Conservation (phyloP, 2,113 vertebrate genomes). For the Fregetta grallaria region DNA sequence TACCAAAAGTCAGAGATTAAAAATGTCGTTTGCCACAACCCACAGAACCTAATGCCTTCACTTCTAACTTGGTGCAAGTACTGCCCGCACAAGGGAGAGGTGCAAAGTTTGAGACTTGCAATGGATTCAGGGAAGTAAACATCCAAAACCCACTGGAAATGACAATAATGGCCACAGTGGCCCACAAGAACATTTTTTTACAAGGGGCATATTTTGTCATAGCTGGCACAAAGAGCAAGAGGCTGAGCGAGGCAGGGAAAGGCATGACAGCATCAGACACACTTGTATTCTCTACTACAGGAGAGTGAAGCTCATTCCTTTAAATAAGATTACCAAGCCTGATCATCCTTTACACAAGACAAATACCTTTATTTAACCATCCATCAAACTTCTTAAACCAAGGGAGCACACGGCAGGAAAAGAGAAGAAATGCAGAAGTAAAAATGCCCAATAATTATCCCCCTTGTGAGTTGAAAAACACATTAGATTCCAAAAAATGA, state of each 20-base stretch:
- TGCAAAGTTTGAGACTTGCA: not conserved
- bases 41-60: not conserved
- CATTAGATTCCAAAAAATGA: not conserved
- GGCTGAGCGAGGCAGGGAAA: not conserved
- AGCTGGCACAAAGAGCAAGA: not conserved
- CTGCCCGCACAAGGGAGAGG: not conserved
- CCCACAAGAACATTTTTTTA: not conserved
- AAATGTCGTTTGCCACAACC: not conserved
- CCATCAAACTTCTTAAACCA: not conserved
- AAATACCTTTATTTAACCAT: not conserved
- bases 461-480: not conserved
- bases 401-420: not conserved
- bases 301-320: not conserved
- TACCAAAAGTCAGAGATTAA: not conserved
- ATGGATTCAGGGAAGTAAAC: not conserved
- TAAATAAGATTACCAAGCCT: not conserved
- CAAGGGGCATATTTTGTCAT: not conserved
- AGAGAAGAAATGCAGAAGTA: not conserved
- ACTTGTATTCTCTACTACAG: not conserved
- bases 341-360: not conserved
- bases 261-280: not conserved
- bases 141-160: not conserved
- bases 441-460: not conserved
- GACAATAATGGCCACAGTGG: not conserved
- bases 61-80: not conserved